Evolutionary conservation across 2,797 vertebrate species (phyloP).

Genomic region (Lutjanus campechanus): DNA sequence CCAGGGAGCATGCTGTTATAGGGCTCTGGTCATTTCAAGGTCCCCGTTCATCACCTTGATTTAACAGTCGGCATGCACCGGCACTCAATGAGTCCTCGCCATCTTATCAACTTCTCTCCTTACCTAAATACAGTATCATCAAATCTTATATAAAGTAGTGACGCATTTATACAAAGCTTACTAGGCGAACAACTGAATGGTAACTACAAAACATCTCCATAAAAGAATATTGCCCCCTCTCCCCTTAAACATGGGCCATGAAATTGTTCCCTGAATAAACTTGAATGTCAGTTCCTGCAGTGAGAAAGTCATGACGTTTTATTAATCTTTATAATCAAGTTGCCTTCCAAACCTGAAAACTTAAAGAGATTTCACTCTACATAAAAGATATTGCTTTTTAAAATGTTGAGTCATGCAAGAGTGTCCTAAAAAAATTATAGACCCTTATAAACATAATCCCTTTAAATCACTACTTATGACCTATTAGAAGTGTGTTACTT

Average conservation of each 20-base stretch:
- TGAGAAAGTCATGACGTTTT: background rate
- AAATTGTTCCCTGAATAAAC: background rate
- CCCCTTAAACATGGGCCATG: background rate
- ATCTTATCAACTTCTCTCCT: constrained; percentile 31
- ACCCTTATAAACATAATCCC: too few species aligned
- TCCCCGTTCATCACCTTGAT: constrained; percentile 66
- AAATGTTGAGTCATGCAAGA: constrained; percentile 1
- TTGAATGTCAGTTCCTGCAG: background rate
- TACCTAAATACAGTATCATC: constrained; percentile 13
- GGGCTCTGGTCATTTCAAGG: constrained; percentile 67
- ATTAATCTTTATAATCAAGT: background rate
- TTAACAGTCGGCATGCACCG: constrained; percentile 29
- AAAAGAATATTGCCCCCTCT: background rate
- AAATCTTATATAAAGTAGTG: background rate
- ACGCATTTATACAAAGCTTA: constrained; percentile 9
- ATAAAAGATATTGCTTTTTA: background rate
- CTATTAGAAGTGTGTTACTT: too few species aligned
- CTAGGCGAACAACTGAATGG: background rate
- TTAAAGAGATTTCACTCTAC: background rate
- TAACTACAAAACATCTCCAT: background rate
- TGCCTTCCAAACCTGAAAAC: constrained; percentile 7
- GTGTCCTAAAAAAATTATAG: too few species aligned
- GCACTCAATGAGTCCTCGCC: constrained; percentile 21
- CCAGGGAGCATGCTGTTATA: constrained; percentile 78
- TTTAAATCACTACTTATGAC: too few species aligned